Evolutionary conservation across 2,888 invertebrate species (phyloP).

Genomic region (Rugalucina vietnamica): DNA sequence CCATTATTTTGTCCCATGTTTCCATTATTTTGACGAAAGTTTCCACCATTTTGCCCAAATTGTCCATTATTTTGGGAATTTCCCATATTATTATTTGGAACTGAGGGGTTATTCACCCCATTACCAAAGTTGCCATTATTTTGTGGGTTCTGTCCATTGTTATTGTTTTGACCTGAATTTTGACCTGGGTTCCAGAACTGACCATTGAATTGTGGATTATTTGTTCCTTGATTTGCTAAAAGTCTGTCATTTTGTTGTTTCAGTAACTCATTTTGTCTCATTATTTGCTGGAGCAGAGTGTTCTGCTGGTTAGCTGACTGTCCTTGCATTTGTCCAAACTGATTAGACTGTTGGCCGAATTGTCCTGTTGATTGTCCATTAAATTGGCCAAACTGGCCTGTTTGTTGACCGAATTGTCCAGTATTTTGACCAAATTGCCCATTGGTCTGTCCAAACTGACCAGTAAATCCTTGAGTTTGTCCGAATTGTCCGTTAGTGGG

Average conservation of each 20-base stretch:
- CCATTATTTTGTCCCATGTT: background rate
- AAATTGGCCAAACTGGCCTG: slow-evolving; percentile 11
- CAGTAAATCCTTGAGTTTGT: background rate
- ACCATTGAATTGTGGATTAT: background rate
- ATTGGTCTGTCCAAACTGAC: slow-evolving; percentile 4
- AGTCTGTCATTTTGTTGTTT: slow-evolving; percentile 47
- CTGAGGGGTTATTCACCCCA: background rate
- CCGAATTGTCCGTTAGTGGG: slow-evolving; percentile 3
- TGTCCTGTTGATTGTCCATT: slow-evolving; percentile 1
- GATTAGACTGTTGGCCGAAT: background rate
- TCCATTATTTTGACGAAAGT: background rate
- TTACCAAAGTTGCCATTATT: background rate
- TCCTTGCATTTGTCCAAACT: background rate
- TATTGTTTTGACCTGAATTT: slow-evolving; percentile 5
- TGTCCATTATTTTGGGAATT: background rate
- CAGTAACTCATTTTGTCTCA: slow-evolving; percentile 54
- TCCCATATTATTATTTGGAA: background rate
- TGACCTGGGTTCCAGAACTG: background rate
- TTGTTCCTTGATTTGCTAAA: background rate
- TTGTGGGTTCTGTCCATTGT: background rate
- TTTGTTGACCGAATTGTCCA: slow-evolving; percentile 2
- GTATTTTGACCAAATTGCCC: slow-evolving; percentile 7
- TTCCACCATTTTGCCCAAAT: slow-evolving; percentile 2
- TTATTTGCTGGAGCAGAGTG: slow-evolving; percentile 34
- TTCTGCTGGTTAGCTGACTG: slow-evolving; percentile 21